These are phyloP conservation scores for Epirrhoe alternata DNA, from an alignment of 2,888 invertebrate species.

Conservation along the genomic window DNA sequence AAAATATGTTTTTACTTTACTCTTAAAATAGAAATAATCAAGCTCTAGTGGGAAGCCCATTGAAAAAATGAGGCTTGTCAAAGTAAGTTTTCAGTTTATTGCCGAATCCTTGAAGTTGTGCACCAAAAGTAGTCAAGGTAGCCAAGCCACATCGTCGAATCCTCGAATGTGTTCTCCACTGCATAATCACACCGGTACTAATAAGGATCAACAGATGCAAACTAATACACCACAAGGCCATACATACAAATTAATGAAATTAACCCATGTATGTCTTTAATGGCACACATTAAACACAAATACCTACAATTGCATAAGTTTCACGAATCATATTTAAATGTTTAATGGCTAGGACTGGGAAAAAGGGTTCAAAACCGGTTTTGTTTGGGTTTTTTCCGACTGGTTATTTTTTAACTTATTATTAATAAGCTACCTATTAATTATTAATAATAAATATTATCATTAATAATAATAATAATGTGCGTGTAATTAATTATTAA, in stretches of 20 bases:
- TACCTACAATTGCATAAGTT: slow-evolving; percentile 69
- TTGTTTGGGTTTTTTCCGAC: background rate
- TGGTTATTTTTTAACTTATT: background rate
- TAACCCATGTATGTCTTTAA: slow-evolving; percentile 53
- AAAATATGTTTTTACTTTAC: no score
- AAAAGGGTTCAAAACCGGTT: background rate
- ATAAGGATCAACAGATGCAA: slow-evolving; percentile 42
- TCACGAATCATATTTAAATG: slow-evolving; percentile 76
- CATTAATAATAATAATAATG: no score
- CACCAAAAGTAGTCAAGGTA: no score
- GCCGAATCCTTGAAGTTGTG: background rate
- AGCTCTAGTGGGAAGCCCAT: no score
- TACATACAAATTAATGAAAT: slow-evolving; percentile 44
- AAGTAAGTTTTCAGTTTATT: no score
- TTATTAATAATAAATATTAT: no score
- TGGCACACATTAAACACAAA: slow-evolving; percentile 59
- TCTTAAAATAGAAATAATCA: no score
- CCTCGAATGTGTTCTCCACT: slow-evolving; percentile 7
- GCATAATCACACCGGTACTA: slow-evolving; percentile 28
- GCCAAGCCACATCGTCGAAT: background rate
- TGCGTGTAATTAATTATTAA: no score
- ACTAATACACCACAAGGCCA: slow-evolving; percentile 40
- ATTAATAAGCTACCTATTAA: no score
- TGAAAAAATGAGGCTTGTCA: no score
- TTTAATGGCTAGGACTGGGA: slow-evolving; percentile 54